Conservation (phyloP, 2,113 vertebrate species). For the Theropithecus gelada region DNA sequence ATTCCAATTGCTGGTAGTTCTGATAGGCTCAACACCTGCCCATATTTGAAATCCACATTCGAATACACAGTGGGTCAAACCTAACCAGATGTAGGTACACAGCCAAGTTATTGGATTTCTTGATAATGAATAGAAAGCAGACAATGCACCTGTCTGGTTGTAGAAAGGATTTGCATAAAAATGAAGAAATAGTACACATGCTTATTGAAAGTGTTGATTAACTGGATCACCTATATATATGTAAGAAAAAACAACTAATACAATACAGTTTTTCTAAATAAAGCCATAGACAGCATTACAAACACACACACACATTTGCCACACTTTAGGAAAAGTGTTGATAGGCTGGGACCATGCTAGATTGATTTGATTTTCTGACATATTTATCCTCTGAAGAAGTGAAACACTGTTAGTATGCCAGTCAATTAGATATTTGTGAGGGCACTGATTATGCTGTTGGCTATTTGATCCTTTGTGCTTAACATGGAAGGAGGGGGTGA, state of each 20-base stretch:
- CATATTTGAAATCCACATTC: constrained; percentile 79
- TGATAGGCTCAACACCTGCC: constrained; percentile 62
- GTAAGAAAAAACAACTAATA: neutral
- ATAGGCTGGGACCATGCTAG: neutral
- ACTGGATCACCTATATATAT: accelerated
- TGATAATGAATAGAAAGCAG: constrained; percentile 79
- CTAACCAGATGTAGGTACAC: constrained; percentile 83
- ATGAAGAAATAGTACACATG: constrained; percentile 71
- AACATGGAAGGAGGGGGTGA: neutral
- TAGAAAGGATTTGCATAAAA: constrained; percentile 79
- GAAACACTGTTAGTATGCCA: neutral
- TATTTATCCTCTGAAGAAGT: neutral
- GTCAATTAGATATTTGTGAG: neutral
- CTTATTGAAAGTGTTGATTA: constrained; percentile 48
- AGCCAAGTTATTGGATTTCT: constrained; percentile 83
- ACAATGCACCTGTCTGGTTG: constrained; percentile 76
- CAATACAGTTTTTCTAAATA: neutral
- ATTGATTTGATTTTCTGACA: neutral
- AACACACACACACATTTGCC: neutral
- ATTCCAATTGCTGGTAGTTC: constrained; percentile 43
- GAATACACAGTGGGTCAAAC: constrained; percentile 81
- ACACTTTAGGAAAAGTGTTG: neutral
- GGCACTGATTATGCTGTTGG: neutral
- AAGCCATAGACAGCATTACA: neutral
- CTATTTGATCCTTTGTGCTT: neutral